Conservation (phyloP, 1,140 invertebrate species). For the Oncopeltus fasciatus region DNA sequence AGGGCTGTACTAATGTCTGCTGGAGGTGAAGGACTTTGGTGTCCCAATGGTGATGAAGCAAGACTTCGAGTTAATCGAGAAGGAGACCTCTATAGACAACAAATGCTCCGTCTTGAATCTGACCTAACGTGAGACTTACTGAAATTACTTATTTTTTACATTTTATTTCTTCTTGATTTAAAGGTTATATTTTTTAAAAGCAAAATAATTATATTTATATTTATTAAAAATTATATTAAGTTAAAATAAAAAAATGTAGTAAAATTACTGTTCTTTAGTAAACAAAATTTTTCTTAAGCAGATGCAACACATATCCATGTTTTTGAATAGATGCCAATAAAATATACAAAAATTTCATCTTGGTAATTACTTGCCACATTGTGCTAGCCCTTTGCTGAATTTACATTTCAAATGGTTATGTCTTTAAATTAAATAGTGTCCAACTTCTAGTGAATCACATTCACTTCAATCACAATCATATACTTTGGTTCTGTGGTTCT, state of each 20-base stretch:
- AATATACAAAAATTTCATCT: no score
- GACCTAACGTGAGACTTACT: constrained; percentile 57
- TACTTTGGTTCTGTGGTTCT: no score
- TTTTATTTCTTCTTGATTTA: no score
- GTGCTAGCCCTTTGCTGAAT: no score
- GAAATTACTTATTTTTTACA: background rate
- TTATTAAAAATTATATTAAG: background rate
- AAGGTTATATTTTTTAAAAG: background rate
- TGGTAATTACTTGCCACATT: no score
- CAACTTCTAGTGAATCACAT: no score
- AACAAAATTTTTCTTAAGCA: background rate
- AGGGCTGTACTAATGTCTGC: constrained; percentile 42
- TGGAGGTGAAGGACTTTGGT: constrained; percentile 44
- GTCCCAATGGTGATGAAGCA: constrained; percentile 42
- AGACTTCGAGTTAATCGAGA: constrained; percentile 51
- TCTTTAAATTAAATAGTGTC: no score
- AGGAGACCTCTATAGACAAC: constrained; percentile 78
- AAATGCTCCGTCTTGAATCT: constrained; percentile 78
- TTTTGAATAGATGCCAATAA: no score
- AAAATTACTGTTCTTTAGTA: background rate
- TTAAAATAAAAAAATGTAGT: background rate
- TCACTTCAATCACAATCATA: no score
- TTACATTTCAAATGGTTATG: no score
- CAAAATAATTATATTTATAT: constrained; percentile 7
- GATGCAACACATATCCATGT: no score